Evolutionary conservation across 2,888 invertebrate species (phyloP), one percentile per base, ranked within the genome.

Genomic region (Sipha maydis): DNA sequence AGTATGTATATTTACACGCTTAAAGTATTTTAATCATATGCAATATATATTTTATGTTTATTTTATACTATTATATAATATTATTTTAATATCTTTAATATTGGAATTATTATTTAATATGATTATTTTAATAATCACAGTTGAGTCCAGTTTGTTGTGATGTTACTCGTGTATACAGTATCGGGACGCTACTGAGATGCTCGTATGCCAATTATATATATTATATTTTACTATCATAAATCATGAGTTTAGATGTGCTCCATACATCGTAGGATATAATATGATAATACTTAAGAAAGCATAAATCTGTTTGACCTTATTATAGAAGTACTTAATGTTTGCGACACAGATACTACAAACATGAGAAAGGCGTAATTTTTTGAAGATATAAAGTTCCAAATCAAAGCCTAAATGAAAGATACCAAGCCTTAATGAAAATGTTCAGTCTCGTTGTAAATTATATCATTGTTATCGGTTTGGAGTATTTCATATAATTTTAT

Each of bases 311-410:
- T 75, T 61, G 28, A 11, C 28, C 17, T 9, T 41, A 31, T 38
- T 83, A 38, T 38, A 56, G 21, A 84, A 76, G 61, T 75, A 21
- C 1, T n/a, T 19, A 41, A 34, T 85, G 84, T 77, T 85, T 31
- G 14, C 48, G 84, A 76, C 76, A 67, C 3, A 3, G 67, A 67
- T 38, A 5, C 25, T 8, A 1, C 14, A n/a, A 67, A 77, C 84
- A 76, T 14, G 67, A 17, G 21, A 77, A 76, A 85, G 76, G 84
- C 76, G 84, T 76, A 67, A 41, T 61, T 76, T 75, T 84, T 56
- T n/a, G 25, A 75, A 25, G 17, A 34, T 75, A 31, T 71, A 28
- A 8, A 9, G 14, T 73, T 73, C n/a, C 28, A 73, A 73, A 73
- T 19, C 73, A 34, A 21, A n/a, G 48, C 34, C 3, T 19, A 34